phyloP scores from a whole-genome alignment of 2,797 vertebrate species.

The Buphagus erythrorhynchus region DNA sequence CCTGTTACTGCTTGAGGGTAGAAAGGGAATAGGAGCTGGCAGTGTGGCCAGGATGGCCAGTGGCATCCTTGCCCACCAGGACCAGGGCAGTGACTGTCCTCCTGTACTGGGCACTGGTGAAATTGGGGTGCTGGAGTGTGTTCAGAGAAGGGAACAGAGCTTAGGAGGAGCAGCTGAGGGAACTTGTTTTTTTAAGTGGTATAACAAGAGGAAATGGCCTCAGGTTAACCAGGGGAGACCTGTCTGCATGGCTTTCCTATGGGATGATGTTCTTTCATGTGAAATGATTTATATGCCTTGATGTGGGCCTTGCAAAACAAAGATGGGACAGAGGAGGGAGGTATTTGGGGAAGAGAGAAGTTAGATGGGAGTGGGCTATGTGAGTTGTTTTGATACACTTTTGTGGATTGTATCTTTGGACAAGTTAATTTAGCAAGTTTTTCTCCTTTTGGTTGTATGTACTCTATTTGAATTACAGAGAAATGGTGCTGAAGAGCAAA shows the following conservation, averaged over 20 bases:
- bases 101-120: background rate
- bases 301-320: background rate
- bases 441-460: background rate
- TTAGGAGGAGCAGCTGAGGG: background rate
- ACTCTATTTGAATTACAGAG: background rate
- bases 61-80: background rate
- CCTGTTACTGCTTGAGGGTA: background rate
- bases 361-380: accelerated
- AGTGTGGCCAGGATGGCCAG: background rate
- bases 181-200: background rate
- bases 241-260: background rate
- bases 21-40: background rate
- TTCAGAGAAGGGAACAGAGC: background rate
- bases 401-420: background rate
- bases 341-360: background rate
- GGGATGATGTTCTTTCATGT: background rate
- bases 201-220: background rate
- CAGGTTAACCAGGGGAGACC: background rate
- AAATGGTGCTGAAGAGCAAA: background rate
- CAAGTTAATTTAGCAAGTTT: background rate
- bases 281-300: background rate
- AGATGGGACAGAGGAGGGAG: background rate
- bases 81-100: background rate
- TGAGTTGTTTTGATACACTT: background rate
- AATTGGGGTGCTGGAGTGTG: background rate